A percentile compares a stretch with the other conserved stretches of the same genome.
Conservation (phyloP, 2,797 vertebrate genomes). For the Parauchenoglanis punctatus region DNA sequence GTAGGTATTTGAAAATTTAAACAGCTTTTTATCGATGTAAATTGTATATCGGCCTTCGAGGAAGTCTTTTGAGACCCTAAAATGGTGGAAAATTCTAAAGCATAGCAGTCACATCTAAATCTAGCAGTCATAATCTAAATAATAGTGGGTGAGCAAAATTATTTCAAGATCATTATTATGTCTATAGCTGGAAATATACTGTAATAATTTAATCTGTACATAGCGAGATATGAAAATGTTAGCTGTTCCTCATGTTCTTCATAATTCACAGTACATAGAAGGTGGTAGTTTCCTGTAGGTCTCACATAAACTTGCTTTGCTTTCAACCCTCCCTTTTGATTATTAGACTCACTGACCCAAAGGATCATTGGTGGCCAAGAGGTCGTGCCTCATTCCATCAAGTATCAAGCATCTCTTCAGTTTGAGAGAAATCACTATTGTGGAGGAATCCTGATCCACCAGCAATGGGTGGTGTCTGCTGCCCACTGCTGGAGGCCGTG, state of each 20-base stretch:
- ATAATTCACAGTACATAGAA: not conserved
- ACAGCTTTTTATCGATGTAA: not conserved
- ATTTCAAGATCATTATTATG: not conserved
- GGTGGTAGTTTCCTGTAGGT: not conserved
- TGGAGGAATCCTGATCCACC: slow-evolving; percentile 71
- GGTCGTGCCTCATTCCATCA: slow-evolving; percentile 71
- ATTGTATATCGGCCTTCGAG: not conserved
- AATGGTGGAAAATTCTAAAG: not conserved
- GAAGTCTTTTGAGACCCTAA: not conserved
- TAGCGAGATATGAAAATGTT: not conserved
- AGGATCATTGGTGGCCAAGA: slow-evolving; percentile 79
- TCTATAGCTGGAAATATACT: not conserved
- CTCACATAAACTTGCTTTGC: not conserved
- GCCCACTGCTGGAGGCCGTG: slow-evolving; percentile 82
- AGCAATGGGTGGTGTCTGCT: slow-evolving; percentile 77
- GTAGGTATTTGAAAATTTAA: slow-evolving; percentile 58
- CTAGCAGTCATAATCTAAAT: not conserved
- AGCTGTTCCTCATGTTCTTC: not conserved
- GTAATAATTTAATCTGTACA: not conserved
- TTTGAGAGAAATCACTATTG: slow-evolving; percentile 67
- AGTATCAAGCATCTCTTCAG: slow-evolving; percentile 74
- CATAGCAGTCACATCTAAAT: not conserved
- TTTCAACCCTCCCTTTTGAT: not conserved
- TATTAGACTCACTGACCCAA: slow-evolving; percentile 52
- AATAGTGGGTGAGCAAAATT: not conserved